phyloP scores from a whole-genome alignment of 1,140 invertebrate genomes.

The Pseudomyrmex gracilis region DNA sequence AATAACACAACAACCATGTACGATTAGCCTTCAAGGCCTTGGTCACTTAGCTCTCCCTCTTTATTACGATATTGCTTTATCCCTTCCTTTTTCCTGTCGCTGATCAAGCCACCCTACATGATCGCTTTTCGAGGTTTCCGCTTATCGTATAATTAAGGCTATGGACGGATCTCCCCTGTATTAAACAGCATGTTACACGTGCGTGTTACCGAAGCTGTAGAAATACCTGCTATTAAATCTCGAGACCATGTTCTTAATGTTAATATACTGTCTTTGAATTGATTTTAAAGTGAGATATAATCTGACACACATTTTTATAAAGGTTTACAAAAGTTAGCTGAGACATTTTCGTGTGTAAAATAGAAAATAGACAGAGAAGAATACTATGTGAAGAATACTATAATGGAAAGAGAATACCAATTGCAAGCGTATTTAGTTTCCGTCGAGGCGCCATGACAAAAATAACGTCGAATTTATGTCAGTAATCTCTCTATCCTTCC shows the following conservation, averaged over 20 bases:
- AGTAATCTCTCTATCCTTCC: not conserved
- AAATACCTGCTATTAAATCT: not conserved
- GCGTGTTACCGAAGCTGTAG: not conserved
- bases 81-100: constrained; percentile 1
- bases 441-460: constrained; percentile 56
- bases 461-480: constrained; percentile 64
- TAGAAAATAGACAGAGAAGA: too few relatives aligned
- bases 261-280: too few relatives aligned
- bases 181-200: not conserved
- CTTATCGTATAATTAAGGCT: constrained; percentile 8
- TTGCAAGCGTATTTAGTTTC: constrained; percentile 20
- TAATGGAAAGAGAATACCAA: constrained; percentile 5
- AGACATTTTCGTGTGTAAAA: not conserved
- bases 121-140: constrained; percentile 55
- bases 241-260: not conserved
- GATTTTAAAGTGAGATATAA: too few relatives aligned
- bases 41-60: constrained; percentile 50
- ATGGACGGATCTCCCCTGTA: not conserved
- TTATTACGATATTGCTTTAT: constrained; percentile 11
- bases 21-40: constrained; percentile 72
- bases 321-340: too few relatives aligned
- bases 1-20: constrained; percentile 56
- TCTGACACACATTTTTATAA: too few relatives aligned
- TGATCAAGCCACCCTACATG: constrained; percentile 39
- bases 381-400: too few relatives aligned